These are phyloP conservation scores for Lampropteryx suffumata DNA, from an alignment of 2,888 invertebrate species.

Conservation along the genomic window DNA sequence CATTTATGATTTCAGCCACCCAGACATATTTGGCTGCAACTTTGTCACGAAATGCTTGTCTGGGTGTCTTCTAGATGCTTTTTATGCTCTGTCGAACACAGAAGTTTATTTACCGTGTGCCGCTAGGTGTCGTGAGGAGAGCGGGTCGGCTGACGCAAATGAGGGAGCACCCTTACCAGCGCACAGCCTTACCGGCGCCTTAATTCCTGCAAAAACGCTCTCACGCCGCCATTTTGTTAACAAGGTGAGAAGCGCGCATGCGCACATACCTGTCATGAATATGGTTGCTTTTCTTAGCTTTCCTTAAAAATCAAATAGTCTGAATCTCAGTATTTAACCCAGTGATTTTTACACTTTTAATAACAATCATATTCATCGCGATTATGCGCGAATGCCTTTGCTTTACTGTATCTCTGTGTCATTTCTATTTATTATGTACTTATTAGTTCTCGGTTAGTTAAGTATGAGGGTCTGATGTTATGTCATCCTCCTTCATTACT, in stretches of 20 bases:
- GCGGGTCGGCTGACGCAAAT: slow-evolving; percentile 93
- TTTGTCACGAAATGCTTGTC: slow-evolving; percentile 9
- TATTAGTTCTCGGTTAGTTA: slow-evolving; percentile 73
- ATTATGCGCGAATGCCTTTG: slow-evolving; percentile 70
- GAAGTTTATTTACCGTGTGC: slow-evolving; percentile 76
- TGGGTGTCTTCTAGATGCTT: slow-evolving; percentile 50
- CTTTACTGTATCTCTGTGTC: slow-evolving; percentile 79
- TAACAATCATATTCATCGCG: slow-evolving; percentile 60
- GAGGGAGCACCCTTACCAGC: slow-evolving; percentile 99
- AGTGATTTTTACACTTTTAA: slow-evolving; percentile 3
- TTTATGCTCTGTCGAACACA: slow-evolving; percentile 54
- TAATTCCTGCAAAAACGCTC: slow-evolving; percentile 76
- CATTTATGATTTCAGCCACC: slow-evolving; percentile 52
- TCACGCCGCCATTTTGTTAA: slow-evolving; percentile 81
- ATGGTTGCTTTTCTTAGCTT: slow-evolving; percentile 58
- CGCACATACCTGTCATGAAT: slow-evolving; percentile 63
- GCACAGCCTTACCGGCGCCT: slow-evolving; percentile 91
- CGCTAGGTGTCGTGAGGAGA: slow-evolving; percentile 92
- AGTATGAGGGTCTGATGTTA: slow-evolving; percentile 61
- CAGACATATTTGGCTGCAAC: slow-evolving; percentile 6
- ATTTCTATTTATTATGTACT: slow-evolving; percentile 74
- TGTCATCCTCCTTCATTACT: slow-evolving; percentile 66
- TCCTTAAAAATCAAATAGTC: not conserved
- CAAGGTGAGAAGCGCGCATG: slow-evolving; percentile 80
- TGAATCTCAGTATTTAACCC: slow-evolving; percentile 18